Evolutionary conservation across 2,113 vertebrate species (phyloP).

Genomic region (Peromyscus leucopus): DNA sequence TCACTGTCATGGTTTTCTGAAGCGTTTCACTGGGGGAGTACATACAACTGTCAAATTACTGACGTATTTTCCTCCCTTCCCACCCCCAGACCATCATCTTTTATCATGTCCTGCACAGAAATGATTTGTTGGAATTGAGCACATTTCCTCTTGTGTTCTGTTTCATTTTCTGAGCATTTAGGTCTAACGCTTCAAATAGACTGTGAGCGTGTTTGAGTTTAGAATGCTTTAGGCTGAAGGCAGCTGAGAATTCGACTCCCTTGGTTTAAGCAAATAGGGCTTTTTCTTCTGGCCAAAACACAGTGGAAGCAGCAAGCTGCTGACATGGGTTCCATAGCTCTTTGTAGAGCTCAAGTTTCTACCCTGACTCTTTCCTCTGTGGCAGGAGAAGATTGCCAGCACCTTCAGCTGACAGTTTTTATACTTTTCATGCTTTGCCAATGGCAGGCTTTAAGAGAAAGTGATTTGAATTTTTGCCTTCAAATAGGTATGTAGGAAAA

Average conservation of each 20-base stretch:
- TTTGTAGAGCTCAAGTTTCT: background rate
- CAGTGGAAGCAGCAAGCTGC: background rate
- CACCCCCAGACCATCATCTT: background rate
- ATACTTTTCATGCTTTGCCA: background rate
- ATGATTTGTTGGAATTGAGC: background rate
- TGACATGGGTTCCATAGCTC: background rate
- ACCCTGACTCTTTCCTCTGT: background rate
- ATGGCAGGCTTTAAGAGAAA: background rate
- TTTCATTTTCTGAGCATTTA: background rate
- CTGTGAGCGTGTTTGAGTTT: background rate
- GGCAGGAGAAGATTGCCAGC: background rate
- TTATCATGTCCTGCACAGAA: background rate
- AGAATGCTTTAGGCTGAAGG: slow-evolving; percentile 22
- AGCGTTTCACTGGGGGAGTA: background rate
- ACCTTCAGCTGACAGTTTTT: background rate
- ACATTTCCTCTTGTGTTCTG: background rate
- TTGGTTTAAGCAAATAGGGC: background rate
- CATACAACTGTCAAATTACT: background rate
- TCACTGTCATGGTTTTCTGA: background rate
- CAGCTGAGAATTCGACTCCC: slow-evolving; percentile 7
- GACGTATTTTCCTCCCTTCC: background rate
- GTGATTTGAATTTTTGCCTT: slow-evolving; percentile 56
- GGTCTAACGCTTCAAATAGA: slow-evolving; percentile 25
- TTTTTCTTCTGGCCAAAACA: slow-evolving; percentile 28
- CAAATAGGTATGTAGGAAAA: background rate